Evolutionary conservation across 2,113 vertebrate genomes (phyloP).

Genomic region (Daubentonia madagascariensis): DNA sequence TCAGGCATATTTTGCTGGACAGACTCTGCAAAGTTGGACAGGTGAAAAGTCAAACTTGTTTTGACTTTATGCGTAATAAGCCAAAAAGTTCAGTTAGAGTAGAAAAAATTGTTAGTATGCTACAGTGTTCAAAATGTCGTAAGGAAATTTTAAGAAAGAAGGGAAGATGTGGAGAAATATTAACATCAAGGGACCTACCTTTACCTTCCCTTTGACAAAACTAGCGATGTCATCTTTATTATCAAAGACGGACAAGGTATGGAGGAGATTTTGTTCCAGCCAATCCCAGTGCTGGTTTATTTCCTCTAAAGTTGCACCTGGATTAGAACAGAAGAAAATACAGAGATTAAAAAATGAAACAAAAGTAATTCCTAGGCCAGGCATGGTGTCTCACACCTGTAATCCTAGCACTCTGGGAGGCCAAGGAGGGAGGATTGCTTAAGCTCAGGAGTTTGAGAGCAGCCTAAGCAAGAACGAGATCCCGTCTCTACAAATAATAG

Average conservation of each 20-base stretch:
- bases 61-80: background rate
- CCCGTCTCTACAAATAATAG: too few relatives aligned
- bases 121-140: fast-evolving
- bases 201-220: conserved; percentile 97
- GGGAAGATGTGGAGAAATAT: fast-evolving
- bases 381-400: too few relatives aligned
- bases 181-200: conserved; percentile 82
- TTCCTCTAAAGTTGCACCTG: conserved; percentile 94
- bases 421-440: too few relatives aligned
- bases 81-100: background rate
- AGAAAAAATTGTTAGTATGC: background rate
- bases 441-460: too few relatives aligned
- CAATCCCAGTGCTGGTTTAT: conserved; percentile 97
- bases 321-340: conserved; percentile 43
- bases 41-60: background rate
- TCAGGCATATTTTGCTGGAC: background rate
- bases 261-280: conserved; percentile 95
- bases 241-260: conserved; percentile 96
- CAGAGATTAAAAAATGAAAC: background rate
- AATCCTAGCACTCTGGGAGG: too few relatives aligned
- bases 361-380: background rate
- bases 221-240: conserved; percentile 96
- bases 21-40: background rate
- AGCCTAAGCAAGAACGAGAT: too few relatives aligned
- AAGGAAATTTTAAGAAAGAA: background rate